phyloP scores from a whole-genome alignment of 2,797 vertebrate species.

The Chelon labrosus region DNA sequence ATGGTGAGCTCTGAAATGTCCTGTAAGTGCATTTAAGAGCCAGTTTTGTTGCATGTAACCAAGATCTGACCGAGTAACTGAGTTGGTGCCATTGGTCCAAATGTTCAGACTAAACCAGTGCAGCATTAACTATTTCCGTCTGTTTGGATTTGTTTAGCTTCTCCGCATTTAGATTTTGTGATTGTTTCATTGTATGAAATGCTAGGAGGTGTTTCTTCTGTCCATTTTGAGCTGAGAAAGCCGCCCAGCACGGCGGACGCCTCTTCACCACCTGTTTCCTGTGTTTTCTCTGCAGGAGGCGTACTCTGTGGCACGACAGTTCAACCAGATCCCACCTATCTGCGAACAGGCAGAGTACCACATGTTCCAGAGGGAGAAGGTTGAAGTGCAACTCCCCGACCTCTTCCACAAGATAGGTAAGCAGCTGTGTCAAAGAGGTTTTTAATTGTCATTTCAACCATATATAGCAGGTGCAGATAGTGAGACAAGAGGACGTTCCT shows the following conservation, averaged over 20 bases:
- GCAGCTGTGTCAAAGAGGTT: background rate
- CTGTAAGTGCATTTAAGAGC: background rate
- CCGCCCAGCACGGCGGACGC: too few species aligned
- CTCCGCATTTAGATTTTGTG: background rate
- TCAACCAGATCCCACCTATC: constrained; percentile 97
- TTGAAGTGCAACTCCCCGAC: constrained; percentile 96
- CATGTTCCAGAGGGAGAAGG: constrained; percentile 98
- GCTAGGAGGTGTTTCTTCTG: too few species aligned
- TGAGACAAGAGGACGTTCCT: too few species aligned
- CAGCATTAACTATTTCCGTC: too few species aligned
- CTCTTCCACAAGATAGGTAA: constrained; percentile 98
- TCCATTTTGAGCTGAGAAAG: too few species aligned
- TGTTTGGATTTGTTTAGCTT: background rate
- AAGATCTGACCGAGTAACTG: background rate
- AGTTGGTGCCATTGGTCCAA: too few species aligned
- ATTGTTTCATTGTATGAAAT: background rate
- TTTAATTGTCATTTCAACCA: too few species aligned
- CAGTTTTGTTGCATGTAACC: background rate
- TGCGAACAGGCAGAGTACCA: constrained; percentile 99
- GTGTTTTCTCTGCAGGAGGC: constrained; percentile 87
- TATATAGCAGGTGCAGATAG: too few species aligned
- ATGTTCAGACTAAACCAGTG: too few species aligned
- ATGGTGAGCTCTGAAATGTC: constrained; percentile 86
- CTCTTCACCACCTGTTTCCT: background rate
- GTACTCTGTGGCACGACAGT: constrained; percentile 95